These are phyloP conservation scores for Eretmocerus hayati DNA, from an alignment of 2,888 invertebrate species.

Conservation along the genomic window DNA sequence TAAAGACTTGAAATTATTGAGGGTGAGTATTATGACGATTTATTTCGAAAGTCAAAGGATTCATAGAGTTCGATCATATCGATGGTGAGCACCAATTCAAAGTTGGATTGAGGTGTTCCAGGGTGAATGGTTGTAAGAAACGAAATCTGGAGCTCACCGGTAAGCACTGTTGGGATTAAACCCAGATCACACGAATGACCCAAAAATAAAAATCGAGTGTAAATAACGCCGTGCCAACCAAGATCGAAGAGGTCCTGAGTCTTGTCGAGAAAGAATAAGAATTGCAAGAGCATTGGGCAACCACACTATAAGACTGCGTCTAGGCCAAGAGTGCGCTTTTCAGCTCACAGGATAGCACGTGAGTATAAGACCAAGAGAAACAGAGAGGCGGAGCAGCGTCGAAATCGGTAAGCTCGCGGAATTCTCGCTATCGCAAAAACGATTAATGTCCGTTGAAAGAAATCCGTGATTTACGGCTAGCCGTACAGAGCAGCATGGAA, in stretches of 20 bases:
- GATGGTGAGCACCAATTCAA: too few species aligned
- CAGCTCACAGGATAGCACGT: neutral
- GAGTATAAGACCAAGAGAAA: neutral
- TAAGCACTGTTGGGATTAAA: too few species aligned
- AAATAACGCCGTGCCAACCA: neutral
- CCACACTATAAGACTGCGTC: neutral
- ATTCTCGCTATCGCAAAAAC: slow-evolving; percentile 45
- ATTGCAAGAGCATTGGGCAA: slow-evolving; percentile 9
- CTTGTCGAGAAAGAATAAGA: slow-evolving; percentile 2
- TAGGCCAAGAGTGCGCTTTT: neutral
- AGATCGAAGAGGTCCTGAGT: neutral
- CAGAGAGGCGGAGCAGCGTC: neutral
- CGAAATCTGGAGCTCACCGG: too few species aligned
- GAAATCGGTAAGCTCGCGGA: slow-evolving; percentile 24
- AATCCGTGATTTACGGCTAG: slow-evolving; percentile 44
- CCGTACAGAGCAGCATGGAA: slow-evolving; percentile 3
- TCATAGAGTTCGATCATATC: too few species aligned
- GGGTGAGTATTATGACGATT: too few species aligned
- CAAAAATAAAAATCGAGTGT: neutral
- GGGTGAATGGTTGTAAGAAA: too few species aligned
- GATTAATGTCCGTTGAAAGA: slow-evolving; percentile 47
- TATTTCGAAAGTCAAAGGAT: too few species aligned
- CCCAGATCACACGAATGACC: too few species aligned
- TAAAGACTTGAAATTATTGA: too few species aligned
- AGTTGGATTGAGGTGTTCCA: too few species aligned